Evolutionary conservation across 2,888 invertebrate species (phyloP), one percentile per base, ranked within the genome.

Genomic region (Euclidia mi): DNA sequence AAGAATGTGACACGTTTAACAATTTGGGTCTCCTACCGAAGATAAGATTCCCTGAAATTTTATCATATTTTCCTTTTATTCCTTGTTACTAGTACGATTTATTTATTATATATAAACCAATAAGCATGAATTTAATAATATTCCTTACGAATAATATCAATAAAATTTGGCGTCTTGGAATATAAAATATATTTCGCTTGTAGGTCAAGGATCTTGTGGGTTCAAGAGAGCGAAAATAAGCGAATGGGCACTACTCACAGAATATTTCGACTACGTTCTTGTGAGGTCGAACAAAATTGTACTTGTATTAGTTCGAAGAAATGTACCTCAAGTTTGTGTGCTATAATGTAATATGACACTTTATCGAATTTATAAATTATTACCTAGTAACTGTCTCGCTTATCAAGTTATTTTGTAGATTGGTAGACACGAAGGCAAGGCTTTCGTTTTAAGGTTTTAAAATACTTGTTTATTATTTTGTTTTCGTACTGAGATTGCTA

Each of bases 131-230:
- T 44, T 49, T 67, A 71, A 60, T 42, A 55, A 65, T 60, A 68
- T 65, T 65, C 35, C 12, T 15, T 45, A 31, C 31, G 20, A 58
- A 72, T 63, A 69, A 46, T 34, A 60, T 71, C 74, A 57, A 69
- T 78, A 74, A 49, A 38, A 48, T 46, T 61, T 60, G 50, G 51
- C 46, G 56, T 67, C 40, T 64, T 56, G 45, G 53, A 65, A 68
- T 65, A 69, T 56, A 53, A 69, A 60, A 61, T 70, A 59, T 59
- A 70, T 67, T 64, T 68, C 56, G 44, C 38, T 62, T 50, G 42
- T 62, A 65, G 70, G 70, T 71, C 71, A 76, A 78, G 74, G 63
- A 61, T 71, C 69, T 58, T 49, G 45, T 47, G 20, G 45, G 57
- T 63, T 72, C 65, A 61, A 65, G 65, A 50, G 65, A 62, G 70